These are phyloP conservation scores for Hyperopisus bebe DNA, from an alignment of 2,113 vertebrate genomes.

Conservation along the genomic window DNA sequence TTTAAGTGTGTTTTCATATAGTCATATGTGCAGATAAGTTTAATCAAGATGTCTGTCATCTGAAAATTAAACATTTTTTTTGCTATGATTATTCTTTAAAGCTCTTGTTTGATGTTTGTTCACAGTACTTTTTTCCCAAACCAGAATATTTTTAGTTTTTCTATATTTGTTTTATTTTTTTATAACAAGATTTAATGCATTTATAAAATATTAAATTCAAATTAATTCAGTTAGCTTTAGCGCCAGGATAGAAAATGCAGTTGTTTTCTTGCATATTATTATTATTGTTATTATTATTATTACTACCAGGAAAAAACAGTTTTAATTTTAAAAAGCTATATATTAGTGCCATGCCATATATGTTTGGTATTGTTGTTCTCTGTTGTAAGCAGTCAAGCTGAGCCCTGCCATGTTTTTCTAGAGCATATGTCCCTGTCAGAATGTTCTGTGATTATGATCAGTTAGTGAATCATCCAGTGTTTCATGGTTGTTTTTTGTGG, in stretches of 20 bases:
- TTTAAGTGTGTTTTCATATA: not conserved
- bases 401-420: not conserved
- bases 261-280: not conserved
- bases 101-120: not conserved
- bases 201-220: not conserved
- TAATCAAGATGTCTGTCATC: not conserved
- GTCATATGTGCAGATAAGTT: not conserved
- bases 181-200: not conserved
- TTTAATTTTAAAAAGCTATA: not conserved
- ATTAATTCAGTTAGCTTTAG: not conserved
- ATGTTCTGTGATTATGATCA: conserved; percentile 16
- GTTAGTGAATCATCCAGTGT: conserved; percentile 24
- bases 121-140: not conserved
- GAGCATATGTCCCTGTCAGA: conserved; percentile 15
- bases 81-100: not conserved
- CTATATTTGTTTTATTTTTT: not conserved
- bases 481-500: conserved; percentile 20
- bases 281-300: no score
- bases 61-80: not conserved
- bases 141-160: not conserved
- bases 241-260: not conserved
- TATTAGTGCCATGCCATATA: not conserved
- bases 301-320: not conserved
- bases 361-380: not conserved
- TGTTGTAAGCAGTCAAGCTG: conserved; percentile 9